phyloP scores from a whole-genome alignment of 2,113 vertebrate genomes.

The Petromus typicus region DNA sequence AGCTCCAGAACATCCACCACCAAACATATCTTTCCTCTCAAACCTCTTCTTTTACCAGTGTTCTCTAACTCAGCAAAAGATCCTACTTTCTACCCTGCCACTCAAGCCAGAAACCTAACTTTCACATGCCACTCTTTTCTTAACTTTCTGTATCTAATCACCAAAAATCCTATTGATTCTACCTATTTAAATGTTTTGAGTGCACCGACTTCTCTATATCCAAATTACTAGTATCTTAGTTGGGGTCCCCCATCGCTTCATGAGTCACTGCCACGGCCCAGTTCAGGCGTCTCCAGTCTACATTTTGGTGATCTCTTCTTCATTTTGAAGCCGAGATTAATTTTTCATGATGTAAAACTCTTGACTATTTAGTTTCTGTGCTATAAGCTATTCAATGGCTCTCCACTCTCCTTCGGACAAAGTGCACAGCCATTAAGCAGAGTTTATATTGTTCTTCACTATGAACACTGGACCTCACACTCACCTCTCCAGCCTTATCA shows the following conservation, averaged over 20 bases:
- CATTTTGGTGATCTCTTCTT: neutral
- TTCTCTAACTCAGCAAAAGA: neutral
- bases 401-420: neutral
- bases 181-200: neutral
- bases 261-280: neutral
- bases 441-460: neutral
- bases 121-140: neutral
- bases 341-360: neutral
- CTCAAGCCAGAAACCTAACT: neutral
- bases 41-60: neutral
- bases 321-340: slow-evolving; percentile 27
- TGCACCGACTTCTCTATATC: slow-evolving; percentile 4
- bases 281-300: slow-evolving; percentile 15
- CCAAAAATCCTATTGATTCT: slow-evolving; percentile 22
- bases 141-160: neutral
- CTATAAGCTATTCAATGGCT: neutral
- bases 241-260: neutral
- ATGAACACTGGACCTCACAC: neutral
- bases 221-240: slow-evolving; percentile 33
- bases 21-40: neutral
- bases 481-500: neutral
- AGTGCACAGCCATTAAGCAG: neutral
- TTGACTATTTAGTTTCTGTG: neutral
- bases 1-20: neutral
- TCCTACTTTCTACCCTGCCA: neutral